Evolutionary conservation across 92 coral and sea anemone genomes (phyloP).

Genomic region (Scolanthus callimorphus): DNA sequence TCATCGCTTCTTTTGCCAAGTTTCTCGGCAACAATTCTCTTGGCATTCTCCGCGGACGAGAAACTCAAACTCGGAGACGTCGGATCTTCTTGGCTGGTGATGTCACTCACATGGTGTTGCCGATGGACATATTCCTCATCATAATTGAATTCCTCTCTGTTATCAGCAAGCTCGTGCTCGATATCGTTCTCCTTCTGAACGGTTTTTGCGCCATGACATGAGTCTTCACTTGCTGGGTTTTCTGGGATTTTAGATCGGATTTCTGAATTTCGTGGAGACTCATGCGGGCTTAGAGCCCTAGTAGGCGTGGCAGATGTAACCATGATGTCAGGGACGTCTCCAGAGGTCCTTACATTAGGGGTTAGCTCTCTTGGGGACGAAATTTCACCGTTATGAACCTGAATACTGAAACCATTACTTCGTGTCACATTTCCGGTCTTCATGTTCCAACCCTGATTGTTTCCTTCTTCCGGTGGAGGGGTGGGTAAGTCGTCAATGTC

Average conservation of each 20-base stretch:
- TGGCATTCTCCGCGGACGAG: constrained; percentile 22
- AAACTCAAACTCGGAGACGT: constrained; percentile 18
- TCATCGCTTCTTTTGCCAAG: constrained; percentile 7
- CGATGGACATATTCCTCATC: constrained; percentile 16
- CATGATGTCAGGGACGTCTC: constrained; percentile 47
- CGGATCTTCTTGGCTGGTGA: constrained; percentile 3
- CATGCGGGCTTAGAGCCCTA: constrained; percentile 53
- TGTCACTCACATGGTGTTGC: constrained; percentile 31
- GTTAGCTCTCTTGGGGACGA: background rate
- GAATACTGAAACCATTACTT: constrained; percentile 2
- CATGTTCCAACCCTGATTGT: constrained; percentile 31
- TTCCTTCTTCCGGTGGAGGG: constrained; percentile 10
- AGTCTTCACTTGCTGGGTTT: background rate
- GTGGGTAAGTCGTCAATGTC: constrained; percentile 39
- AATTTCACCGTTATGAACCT: constrained; percentile 26
- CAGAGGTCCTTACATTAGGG: constrained; percentile 13
- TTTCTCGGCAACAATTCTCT: constrained; percentile 16
- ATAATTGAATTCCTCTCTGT: constrained; percentile 8
- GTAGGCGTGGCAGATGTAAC: constrained; percentile 67
- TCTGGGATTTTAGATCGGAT: constrained; percentile 27
- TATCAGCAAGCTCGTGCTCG: no score
- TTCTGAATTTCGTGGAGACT: constrained; percentile 28
- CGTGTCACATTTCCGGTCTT: constrained; percentile 19
- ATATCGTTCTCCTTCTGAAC: background rate
- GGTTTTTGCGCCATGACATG: background rate